Percentiles rank a stretch among this genome's conserved stretches.
Evolutionary conservation across 2,888 invertebrate species (phyloP).

Genomic region (Eurytoma californica): DNA sequence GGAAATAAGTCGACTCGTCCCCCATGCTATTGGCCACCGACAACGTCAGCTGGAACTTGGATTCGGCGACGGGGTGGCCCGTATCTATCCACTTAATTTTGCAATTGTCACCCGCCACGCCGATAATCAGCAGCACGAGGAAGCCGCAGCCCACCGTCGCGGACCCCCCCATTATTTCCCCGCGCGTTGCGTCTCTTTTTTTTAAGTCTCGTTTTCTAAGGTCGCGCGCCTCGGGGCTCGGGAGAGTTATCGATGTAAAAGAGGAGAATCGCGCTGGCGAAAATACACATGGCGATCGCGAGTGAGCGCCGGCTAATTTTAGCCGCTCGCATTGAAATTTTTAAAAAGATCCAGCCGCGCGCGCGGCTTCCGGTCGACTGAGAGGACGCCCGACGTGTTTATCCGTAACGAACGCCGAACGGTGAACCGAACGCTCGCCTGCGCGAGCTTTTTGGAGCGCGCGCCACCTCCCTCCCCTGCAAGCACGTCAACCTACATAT

Average conservation of each 20-base stretch:
- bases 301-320: slow-evolving; percentile 41
- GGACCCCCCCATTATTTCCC: neutral
- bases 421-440: neutral
- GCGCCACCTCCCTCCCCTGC: too few species aligned
- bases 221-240: neutral
- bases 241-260: slow-evolving; percentile 13
- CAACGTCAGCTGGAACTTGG: slow-evolving; percentile 28
- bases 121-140: slow-evolving; percentile 12
- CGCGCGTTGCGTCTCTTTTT: too few species aligned
- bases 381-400: slow-evolving; percentile 10
- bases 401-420: neutral
- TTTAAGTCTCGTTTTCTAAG: neutral
- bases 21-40: slow-evolving; percentile 38
- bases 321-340: slow-evolving; percentile 36
- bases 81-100: slow-evolving; percentile 45
- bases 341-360: slow-evolving; percentile 44
- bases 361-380: slow-evolving; percentile 47
- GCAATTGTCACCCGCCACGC: slow-evolving; percentile 43
- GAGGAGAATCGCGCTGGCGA: slow-evolving; percentile 18
- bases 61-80: slow-evolving; percentile 37
- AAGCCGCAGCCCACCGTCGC: neutral
- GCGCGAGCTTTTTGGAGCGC: too few species aligned
- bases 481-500: too few species aligned
- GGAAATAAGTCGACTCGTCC: slow-evolving; percentile 43
- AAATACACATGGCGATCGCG: slow-evolving; percentile 36